These are phyloP conservation scores for Pelagia noctiluca DNA, from an alignment of 30 jellyfish, hydroid and myxozoan species.

Conservation along the genomic window DNA sequence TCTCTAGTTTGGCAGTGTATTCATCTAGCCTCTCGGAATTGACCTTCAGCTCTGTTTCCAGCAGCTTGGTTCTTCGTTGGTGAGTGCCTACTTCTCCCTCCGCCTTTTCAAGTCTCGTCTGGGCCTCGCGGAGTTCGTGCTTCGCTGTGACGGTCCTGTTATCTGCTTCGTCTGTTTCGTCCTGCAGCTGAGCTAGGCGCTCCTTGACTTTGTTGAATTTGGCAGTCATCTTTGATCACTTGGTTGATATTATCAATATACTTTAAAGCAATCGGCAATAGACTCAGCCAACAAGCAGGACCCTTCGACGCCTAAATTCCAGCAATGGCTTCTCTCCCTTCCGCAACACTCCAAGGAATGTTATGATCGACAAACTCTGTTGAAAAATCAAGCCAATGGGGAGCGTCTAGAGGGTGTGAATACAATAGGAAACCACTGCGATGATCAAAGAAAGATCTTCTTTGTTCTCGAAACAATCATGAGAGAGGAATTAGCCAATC, in stretches of 20 bases:
- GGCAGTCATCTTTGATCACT: conserved; percentile 45
- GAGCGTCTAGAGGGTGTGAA: conserved; percentile 69
- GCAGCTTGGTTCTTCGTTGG: conserved; percentile 75
- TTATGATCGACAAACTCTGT: conserved; percentile 18
- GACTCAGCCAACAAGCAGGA: neutral
- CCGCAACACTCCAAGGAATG: conserved; percentile 59
- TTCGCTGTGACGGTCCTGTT: conserved; percentile 81
- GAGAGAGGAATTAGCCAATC: neutral
- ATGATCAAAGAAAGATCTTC: neutral
- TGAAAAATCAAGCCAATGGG: conserved; percentile 62
- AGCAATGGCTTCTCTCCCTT: conserved; percentile 39
- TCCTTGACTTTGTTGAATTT: conserved; percentile 72
- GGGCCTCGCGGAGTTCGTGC: conserved; percentile 85
- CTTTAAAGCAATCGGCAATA: neutral
- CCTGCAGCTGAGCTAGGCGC: conserved; percentile 77
- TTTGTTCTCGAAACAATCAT: neutral
- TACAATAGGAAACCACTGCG: conserved; percentile 41
- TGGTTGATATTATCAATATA: neutral
- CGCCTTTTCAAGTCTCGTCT: conserved; percentile 85
- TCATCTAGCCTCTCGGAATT: conserved; percentile 64
- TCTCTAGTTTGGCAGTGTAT: conserved; percentile 57
- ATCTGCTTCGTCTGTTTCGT: conserved; percentile 91
- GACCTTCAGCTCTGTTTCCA: conserved; percentile 63
- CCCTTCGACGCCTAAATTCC: neutral
- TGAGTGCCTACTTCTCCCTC: conserved; percentile 89